Conservation (phyloP, 2,113 vertebrate genomes). For the Lutjanus erythropterus region DNA sequence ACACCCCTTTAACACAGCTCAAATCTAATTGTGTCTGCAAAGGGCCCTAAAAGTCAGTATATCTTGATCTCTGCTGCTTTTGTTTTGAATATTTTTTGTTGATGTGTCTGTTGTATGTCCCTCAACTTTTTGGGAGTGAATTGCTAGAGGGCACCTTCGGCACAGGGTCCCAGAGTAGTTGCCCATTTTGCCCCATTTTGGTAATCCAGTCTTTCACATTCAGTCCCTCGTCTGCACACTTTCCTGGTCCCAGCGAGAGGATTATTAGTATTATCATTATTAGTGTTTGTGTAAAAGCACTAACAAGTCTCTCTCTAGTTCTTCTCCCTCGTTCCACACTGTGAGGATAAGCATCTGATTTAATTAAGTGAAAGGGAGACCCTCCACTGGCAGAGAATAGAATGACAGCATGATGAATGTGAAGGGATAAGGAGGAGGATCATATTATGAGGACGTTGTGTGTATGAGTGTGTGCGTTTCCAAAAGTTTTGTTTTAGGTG, state of each 20-base stretch:
- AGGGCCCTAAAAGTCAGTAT: background rate
- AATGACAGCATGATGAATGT: slow-evolving; percentile 62
- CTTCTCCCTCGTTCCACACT: background rate
- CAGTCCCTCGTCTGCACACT: background rate
- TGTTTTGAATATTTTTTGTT: background rate
- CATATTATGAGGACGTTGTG: slow-evolving; percentile 43
- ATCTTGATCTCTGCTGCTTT: background rate
- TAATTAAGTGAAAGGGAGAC: slow-evolving; percentile 66
- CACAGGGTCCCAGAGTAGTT: background rate
- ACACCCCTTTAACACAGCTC: too few relatives aligned
- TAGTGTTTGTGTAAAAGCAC: slow-evolving; percentile 28
- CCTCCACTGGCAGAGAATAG: slow-evolving; percentile 41
- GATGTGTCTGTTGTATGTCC: background rate
- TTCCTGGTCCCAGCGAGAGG: slow-evolving; percentile 11
- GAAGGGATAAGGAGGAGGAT: slow-evolving; percentile 38
- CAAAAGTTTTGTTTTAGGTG: background rate
- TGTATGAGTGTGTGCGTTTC: background rate
- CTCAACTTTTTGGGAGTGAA: background rate
- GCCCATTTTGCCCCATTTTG: background rate
- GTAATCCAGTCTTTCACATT: slow-evolving; percentile 6
- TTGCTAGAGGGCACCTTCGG: background rate
- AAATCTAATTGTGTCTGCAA: too few relatives aligned
- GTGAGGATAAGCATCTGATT: slow-evolving; percentile 56
- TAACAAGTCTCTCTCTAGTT: slow-evolving; percentile 20
- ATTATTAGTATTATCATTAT: slow-evolving; percentile 22